These are phyloP conservation scores for Odontesthes bonariensis DNA, from an alignment of 2,113 vertebrate genomes.

Conservation along the genomic window DNA sequence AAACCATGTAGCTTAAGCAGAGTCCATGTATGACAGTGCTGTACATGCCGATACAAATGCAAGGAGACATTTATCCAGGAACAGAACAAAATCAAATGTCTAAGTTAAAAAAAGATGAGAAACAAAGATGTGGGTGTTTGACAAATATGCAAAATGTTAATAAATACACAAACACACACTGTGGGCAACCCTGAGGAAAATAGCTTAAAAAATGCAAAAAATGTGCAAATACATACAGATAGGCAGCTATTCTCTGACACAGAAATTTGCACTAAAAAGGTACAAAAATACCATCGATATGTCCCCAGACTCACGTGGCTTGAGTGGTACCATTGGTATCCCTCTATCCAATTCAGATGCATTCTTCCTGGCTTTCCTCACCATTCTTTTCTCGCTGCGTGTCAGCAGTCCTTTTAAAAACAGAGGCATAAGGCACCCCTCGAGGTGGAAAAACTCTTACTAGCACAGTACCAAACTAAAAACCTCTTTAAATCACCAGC, in stretches of 20 bases:
- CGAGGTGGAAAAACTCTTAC: conserved; percentile 21
- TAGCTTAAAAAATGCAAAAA: background rate
- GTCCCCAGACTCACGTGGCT: conserved; percentile 62
- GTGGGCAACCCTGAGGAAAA: background rate
- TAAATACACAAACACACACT: background rate
- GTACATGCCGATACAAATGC: background rate
- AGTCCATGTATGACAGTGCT: background rate
- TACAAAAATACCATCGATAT: conserved; percentile 9
- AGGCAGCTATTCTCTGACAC: background rate
- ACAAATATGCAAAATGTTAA: conserved; percentile 2
- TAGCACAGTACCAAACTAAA: conserved; percentile 22
- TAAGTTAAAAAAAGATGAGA: background rate
- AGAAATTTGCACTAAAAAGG: conserved; percentile 11
- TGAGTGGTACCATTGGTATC: conserved; percentile 74
- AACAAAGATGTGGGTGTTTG: conserved; percentile 1
- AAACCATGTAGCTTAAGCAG: background rate
- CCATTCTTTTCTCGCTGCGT: conserved; percentile 49
- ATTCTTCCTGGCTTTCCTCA: conserved; percentile 65
- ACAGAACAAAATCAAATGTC: background rate
- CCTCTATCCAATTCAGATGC: conserved; percentile 55
- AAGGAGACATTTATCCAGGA: background rate
- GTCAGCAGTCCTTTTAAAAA: conserved; percentile 20
- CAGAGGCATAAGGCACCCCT: conserved; percentile 5
- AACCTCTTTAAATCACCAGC: conserved; percentile 56
- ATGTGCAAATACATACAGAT: background rate